Percentiles rank a stretch among this genome's conserved stretches.
phyloP scores from a whole-genome alignment of 2,113 vertebrate genomes.

The Anser cygnoides region DNA sequence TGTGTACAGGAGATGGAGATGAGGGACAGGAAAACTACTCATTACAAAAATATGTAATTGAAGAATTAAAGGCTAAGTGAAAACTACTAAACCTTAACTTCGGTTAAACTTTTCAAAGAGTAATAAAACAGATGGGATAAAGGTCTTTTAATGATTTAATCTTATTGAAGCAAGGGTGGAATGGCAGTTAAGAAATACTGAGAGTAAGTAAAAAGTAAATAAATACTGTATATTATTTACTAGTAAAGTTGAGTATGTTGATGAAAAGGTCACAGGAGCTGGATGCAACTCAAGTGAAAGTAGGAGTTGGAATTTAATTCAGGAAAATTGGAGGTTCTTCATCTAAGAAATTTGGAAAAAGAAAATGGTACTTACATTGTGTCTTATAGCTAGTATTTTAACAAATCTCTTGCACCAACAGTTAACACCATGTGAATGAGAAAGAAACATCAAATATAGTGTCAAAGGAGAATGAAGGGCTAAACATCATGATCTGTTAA shows the following conservation, averaged over 20 bases:
- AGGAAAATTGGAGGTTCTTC: background rate
- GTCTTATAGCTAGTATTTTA: background rate
- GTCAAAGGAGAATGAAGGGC: background rate
- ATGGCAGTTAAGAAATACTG: background rate
- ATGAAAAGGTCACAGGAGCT: background rate
- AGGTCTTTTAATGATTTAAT: background rate
- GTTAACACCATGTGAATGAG: background rate
- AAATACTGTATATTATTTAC: background rate
- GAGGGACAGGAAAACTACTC: background rate
- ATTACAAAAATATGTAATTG: background rate
- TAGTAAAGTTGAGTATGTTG: background rate
- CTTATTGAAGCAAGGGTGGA: background rate
- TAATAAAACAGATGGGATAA: background rate
- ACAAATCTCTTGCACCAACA: background rate
- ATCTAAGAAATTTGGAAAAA: background rate
- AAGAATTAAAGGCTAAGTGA: background rate
- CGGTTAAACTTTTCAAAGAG: background rate
- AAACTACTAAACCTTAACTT: background rate
- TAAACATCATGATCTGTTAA: background rate
- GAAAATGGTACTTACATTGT: background rate
- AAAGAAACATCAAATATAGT: background rate
- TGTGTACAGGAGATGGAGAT: background rate
- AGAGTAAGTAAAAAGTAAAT: background rate
- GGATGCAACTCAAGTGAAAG: background rate
- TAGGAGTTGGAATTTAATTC: background rate